These are phyloP conservation scores for Prenolepis imparis DNA, from an alignment of 2,888 invertebrate species.

Conservation along the genomic window DNA sequence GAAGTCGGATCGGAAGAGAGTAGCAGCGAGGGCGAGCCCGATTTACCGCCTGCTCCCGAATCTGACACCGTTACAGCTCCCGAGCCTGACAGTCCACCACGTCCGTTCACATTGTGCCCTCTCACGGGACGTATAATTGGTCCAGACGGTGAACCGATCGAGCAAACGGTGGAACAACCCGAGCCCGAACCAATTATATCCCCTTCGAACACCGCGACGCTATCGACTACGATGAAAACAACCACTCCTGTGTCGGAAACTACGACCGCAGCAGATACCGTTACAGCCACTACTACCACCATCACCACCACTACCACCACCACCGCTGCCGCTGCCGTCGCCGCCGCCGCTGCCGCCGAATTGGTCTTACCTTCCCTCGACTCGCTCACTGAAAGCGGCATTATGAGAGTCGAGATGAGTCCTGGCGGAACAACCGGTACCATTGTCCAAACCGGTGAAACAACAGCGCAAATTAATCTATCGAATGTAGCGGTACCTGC, in stretches of 20 bases:
- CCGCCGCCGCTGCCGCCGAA: slow-evolving; percentile 74
- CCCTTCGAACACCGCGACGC: slow-evolving; percentile 51
- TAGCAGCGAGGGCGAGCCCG: slow-evolving; percentile 89
- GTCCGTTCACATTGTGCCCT: slow-evolving; percentile 91
- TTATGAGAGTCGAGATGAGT: slow-evolving; percentile 87
- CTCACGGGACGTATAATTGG: slow-evolving; percentile 87
- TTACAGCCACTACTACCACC: slow-evolving; percentile 67
- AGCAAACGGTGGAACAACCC: slow-evolving; percentile 77
- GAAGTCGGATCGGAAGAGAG: slow-evolving; percentile 86
- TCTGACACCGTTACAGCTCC: slow-evolving; percentile 84
- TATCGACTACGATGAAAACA: slow-evolving; percentile 64
- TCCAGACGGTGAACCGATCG: slow-evolving; percentile 84
- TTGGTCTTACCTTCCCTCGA: slow-evolving; percentile 84
- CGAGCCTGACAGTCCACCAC: slow-evolving; percentile 89
- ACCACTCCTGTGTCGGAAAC: slow-evolving; percentile 60
- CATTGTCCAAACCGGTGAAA: slow-evolving; percentile 86
- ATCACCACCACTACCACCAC: slow-evolving; percentile 62
- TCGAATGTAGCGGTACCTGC: slow-evolving; percentile 78
- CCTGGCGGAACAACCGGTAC: slow-evolving; percentile 90
- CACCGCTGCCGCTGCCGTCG: slow-evolving; percentile 28
- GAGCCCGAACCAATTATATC: slow-evolving; percentile 40
- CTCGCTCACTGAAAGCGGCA: slow-evolving; percentile 78
- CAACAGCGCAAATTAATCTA: slow-evolving; percentile 78
- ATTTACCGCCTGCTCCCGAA: slow-evolving; percentile 85
- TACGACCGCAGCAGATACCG: slow-evolving; percentile 43